These are phyloP conservation scores for Campoplex capitator DNA, from an alignment of 2,888 invertebrate species.

Conservation along the genomic window DNA sequence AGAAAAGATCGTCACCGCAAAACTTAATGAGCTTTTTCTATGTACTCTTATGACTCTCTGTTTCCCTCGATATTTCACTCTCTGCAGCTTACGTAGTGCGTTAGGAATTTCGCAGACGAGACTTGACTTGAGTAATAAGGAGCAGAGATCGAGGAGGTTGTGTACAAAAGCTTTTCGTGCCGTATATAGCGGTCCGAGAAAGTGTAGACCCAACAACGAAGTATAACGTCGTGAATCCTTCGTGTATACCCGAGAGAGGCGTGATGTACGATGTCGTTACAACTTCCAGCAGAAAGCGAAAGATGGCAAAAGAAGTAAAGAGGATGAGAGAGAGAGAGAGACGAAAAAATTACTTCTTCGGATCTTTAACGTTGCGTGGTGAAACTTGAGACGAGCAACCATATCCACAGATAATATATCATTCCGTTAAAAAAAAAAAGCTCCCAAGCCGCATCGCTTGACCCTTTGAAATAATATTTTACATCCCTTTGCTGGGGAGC, in stretches of 20 bases:
- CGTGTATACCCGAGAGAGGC: slow-evolving; percentile 34
- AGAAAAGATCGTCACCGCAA: background rate
- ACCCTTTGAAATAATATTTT: background rate
- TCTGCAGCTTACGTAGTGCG: background rate
- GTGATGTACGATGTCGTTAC: slow-evolving; percentile 68
- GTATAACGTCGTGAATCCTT: slow-evolving; percentile 45
- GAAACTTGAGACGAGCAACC: background rate
- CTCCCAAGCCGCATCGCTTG: background rate
- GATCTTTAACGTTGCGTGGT: background rate
- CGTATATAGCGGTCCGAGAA: slow-evolving; percentile 48
- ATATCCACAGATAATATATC: background rate
- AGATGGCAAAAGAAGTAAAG: background rate
- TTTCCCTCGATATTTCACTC: background rate
- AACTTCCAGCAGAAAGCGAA: slow-evolving; percentile 50
- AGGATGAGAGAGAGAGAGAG: background rate
- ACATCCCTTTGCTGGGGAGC: background rate
- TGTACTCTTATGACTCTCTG: background rate
- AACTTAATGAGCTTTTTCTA: background rate
- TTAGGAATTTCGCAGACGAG: slow-evolving; percentile 38
- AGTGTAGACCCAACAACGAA: slow-evolving; percentile 34
- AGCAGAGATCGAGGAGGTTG: slow-evolving; percentile 20
- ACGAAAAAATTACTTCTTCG: background rate
- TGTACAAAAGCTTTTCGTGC: slow-evolving; percentile 18
- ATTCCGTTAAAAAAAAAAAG: background rate
- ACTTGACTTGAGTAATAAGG: slow-evolving; percentile 62